These are phyloP conservation scores for Eueremaeus valkanovi DNA, from an alignment of 2,888 invertebrate species.

Conservation along the genomic window DNA sequence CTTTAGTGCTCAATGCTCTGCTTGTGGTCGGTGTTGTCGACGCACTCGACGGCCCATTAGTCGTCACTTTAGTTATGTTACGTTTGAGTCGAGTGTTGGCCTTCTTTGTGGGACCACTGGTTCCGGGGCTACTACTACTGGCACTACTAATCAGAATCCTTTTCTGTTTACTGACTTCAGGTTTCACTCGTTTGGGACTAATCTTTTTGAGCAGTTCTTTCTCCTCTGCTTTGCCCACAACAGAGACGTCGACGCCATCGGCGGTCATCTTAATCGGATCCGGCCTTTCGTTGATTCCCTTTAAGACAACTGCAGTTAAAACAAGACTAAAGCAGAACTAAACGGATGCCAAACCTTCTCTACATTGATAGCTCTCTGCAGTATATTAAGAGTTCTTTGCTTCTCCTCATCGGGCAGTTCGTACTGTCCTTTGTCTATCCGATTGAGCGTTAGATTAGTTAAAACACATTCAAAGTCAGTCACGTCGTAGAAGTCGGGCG, in stretches of 20 bases:
- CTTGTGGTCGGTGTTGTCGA: background rate
- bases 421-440: slow-evolving; percentile 67
- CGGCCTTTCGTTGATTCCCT: slow-evolving; percentile 62
- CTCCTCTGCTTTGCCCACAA: slow-evolving; percentile 47
- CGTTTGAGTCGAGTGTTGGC: background rate
- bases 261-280: slow-evolving; percentile 47
- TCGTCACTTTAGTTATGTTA: background rate
- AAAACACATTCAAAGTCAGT: slow-evolving; percentile 85
- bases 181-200: slow-evolving; percentile 30
- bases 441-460: slow-evolving; percentile 73
- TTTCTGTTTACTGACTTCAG: background rate
- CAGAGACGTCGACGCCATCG: slow-evolving; percentile 48
- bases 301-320: slow-evolving; percentile 20
- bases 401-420: slow-evolving; percentile 68
- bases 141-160: background rate
- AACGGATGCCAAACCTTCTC: slow-evolving; percentile 58
- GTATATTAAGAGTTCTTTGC: slow-evolving; percentile 72
- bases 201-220: slow-evolving; percentile 41
- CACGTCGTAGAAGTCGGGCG: slow-evolving; percentile 81
- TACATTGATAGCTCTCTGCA: slow-evolving; percentile 74
- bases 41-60: background rate
- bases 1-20: background rate
- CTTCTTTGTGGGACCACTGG: background rate
- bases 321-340: background rate
- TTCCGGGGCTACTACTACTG: background rate